Evolutionary conservation across 2,797 vertebrate genomes (phyloP), one percentile per base, ranked within the genome.

Genomic region (Cuculus canorus): DNA sequence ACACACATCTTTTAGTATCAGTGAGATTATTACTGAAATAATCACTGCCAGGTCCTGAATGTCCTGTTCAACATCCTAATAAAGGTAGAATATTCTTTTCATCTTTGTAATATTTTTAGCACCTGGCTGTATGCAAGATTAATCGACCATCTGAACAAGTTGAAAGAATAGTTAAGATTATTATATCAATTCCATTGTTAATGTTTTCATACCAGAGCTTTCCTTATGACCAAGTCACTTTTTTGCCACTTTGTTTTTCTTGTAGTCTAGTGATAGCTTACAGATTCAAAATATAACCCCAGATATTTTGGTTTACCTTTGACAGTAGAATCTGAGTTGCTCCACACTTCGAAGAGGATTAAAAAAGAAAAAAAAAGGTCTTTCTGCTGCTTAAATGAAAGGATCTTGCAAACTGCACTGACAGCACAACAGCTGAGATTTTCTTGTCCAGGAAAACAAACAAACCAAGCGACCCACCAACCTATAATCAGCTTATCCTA

Each of bases 401-500:
- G 66, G 43, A 61, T 92, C 93, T 61, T 85, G 54, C 41, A 93
- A 96, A 93, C 76, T 80, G 45, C 61, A 54, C 71, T 47, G 69
- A 71, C 48, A 59, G 43, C 83, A 72, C 28, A 1, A 66, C 73
- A 83, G 65, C 35, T 93, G 64, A 69, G 88, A 71, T 76, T 80
- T 75, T 75, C 85, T 84, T 50, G 21, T 78, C 61, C 69, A n/a
- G 72, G 65, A 86, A 95, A 91, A 93, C 87, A 90, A 96, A 90
- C 64, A 47, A 91, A 86, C 43, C 48, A 70, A 94, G 63, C 0
- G 1, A 79, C 41, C 69, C 52, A 82, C 65, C 82, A 88, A 83
- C 70, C 60, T 78, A 53, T 88, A 92, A 94, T 90, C 92, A 79
- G 79, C 77, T 96, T 92, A 95, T 68, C 77, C 85, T 66, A 76